phyloP scores from a whole-genome alignment of 2,888 invertebrate species.

The Idaea straminata region DNA sequence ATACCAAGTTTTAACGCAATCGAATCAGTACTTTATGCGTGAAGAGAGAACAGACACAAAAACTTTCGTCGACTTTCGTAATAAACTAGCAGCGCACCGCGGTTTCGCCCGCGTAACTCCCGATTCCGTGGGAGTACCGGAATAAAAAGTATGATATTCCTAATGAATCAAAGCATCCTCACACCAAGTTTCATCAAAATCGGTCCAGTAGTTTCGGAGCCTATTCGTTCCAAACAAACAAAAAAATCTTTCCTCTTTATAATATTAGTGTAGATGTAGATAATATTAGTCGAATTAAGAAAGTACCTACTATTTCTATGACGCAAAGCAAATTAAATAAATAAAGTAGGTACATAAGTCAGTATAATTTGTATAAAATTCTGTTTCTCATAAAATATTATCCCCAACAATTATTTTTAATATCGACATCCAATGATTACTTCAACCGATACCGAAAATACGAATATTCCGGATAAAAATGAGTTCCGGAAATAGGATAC shows the following conservation, averaged over 20 bases:
- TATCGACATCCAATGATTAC: background rate
- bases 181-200: too few species aligned
- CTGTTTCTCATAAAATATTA: background rate
- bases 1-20: too few species aligned
- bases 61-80: too few species aligned
- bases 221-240: background rate
- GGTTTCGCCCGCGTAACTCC: too few species aligned
- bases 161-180: too few species aligned
- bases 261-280: too few species aligned
- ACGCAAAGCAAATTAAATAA: background rate
- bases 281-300: background rate
- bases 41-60: too few species aligned
- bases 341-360: background rate
- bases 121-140: too few species aligned
- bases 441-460: background rate
- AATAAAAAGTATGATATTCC: too few species aligned
- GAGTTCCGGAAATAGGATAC: constrained; percentile 15
- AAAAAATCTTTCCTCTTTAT: background rate
- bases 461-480: background rate
- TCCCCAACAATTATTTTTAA: background rate
- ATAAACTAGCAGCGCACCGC: too few species aligned
- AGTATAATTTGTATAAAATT: background rate
- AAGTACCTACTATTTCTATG: background rate
- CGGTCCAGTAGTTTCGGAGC: too few species aligned
- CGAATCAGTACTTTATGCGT: too few species aligned